Conservation (phyloP, 2,797 vertebrate genomes). For the Enteromius thamalakanensis region DNA sequence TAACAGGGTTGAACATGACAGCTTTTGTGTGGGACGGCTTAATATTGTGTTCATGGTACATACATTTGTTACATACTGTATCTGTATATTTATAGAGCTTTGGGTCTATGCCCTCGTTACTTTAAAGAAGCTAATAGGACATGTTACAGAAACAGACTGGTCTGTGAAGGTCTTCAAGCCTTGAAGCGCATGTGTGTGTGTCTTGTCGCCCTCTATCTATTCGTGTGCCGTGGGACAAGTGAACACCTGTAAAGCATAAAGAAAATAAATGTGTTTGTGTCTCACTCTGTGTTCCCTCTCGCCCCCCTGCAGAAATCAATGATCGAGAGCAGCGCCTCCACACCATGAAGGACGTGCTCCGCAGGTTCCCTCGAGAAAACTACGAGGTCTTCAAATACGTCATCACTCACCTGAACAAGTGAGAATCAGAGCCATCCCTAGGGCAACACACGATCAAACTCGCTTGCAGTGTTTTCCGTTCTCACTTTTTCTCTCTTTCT, state of each 20-base stretch:
- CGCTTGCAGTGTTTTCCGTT: background rate
- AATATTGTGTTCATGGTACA: background rate
- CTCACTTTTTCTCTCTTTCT: slow-evolving; percentile 51
- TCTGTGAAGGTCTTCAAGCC: background rate
- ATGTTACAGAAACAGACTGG: background rate
- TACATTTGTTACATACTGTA: background rate
- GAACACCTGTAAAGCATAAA: slow-evolving; percentile 33
- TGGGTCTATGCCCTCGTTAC: background rate
- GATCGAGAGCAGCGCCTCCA: slow-evolving; percentile 91
- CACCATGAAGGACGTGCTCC: slow-evolving; percentile 88
- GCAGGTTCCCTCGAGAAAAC: slow-evolving; percentile 91
- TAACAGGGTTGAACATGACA: background rate
- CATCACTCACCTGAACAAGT: slow-evolving; percentile 92
- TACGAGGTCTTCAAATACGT: slow-evolving; percentile 96
- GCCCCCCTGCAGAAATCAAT: slow-evolving; percentile 83
- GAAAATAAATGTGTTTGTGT: slow-evolving; percentile 39
- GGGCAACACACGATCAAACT: slow-evolving; percentile 30
- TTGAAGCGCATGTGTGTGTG: background rate
- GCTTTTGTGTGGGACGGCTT: background rate
- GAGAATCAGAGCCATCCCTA: slow-evolving; percentile 54
- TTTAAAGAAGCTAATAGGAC: background rate
- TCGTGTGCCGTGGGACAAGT: slow-evolving; percentile 36
- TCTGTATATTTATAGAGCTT: background rate
- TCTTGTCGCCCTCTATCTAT: slow-evolving; percentile 11
- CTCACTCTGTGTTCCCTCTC: slow-evolving; percentile 44